These are phyloP conservation scores for Gymnopithys bicolor DNA, from an alignment of 2,797 vertebrate genomes.

Conservation along the genomic window DNA sequence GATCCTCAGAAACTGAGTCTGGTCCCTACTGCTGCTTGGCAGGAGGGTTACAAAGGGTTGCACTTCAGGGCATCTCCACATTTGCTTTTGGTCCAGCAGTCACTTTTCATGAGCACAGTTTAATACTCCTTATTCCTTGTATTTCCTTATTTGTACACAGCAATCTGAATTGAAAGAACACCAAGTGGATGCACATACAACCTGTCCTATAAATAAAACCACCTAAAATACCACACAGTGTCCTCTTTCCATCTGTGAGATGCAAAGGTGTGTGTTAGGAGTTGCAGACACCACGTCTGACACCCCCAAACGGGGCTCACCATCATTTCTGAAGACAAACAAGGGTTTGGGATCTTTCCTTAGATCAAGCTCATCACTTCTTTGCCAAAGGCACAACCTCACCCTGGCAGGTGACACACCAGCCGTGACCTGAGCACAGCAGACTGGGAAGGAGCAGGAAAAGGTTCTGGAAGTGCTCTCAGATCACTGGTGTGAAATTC, in stretches of 20 bases:
- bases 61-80: background rate
- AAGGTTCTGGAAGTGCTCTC: background rate
- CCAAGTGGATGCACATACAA: constrained; percentile 1
- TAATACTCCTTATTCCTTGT: background rate
- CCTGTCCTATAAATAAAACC: constrained; percentile 31
- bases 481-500: background rate
- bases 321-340: background rate
- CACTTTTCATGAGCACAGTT: background rate
- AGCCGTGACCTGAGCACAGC: background rate
- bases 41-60: background rate
- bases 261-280: background rate
- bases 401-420: background rate
- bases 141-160: background rate
- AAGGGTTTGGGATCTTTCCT: background rate
- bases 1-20: background rate
- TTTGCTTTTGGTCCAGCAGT: background rate
- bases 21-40: background rate
- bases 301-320: constrained; percentile 6
- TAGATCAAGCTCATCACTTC: background rate
- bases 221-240: background rate
- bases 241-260: background rate
- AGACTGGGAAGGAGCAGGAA: background rate
- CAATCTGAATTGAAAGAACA: constrained; percentile 42
- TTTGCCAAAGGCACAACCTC: background rate
- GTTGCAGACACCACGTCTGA: constrained; percentile 19